These are phyloP conservation scores for Cosmia pyralina DNA, from an alignment of 2,888 invertebrate genomes.

Conservation along the genomic window DNA sequence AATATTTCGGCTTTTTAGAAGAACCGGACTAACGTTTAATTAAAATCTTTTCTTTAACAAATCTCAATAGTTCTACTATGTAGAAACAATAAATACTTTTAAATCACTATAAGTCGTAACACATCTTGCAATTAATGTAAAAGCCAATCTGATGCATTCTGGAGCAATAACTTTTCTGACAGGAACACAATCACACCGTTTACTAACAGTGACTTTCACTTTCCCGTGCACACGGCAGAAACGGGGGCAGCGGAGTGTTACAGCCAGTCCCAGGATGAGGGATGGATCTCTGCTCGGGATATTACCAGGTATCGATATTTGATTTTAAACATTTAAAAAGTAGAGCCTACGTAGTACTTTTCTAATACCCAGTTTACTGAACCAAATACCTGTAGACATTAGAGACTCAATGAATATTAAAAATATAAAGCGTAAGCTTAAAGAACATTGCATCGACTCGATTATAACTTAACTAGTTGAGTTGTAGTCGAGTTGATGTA, in stretches of 20 bases:
- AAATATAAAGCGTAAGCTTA: too few species aligned
- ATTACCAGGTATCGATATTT: slow-evolving; percentile 44
- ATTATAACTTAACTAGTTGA: too few species aligned
- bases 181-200: slow-evolving; percentile 63
- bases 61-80: not conserved
- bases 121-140: slow-evolving; percentile 23
- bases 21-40: not conserved
- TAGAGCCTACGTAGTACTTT: too few species aligned
- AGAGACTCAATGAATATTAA: too few species aligned
- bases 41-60: not conserved
- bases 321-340: not conserved
- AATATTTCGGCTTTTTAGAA: slow-evolving; percentile 26
- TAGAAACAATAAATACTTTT: not conserved
- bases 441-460: too few species aligned
- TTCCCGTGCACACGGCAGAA: slow-evolving; percentile 68
- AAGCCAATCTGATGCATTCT: slow-evolving; percentile 37
- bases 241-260: slow-evolving; percentile 71
- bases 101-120: too few species aligned
- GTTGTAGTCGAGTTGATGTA: too few species aligned
- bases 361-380: too few species aligned
- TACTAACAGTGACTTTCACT: slow-evolving; percentile 72
- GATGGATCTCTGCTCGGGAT: slow-evolving; percentile 21
- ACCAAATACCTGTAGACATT: too few species aligned
- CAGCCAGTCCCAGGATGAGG: slow-evolving; percentile 48
- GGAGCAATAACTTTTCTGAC: slow-evolving; percentile 52